A percentile compares a stretch with the other conserved stretches of the same genome.
phyloP scores from a whole-genome alignment of 2,113 vertebrate species.

The Gymnobelideus leadbeateri region DNA sequence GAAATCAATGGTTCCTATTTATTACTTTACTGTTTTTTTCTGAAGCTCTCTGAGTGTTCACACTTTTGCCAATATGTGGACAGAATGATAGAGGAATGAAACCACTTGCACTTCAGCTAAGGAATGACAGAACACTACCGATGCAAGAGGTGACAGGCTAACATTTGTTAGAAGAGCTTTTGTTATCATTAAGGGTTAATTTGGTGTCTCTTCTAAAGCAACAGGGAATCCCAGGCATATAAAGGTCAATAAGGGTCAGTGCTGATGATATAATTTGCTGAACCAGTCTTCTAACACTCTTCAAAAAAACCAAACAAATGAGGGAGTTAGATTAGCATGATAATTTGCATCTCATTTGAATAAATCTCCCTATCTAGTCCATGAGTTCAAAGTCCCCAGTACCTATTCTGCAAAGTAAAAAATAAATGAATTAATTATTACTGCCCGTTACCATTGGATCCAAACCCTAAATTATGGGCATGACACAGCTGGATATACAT shows the following conservation, averaged over 20 bases:
- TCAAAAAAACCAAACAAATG: not conserved
- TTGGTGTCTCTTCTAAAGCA: not conserved
- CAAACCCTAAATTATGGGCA: not conserved
- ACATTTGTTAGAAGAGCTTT: not conserved
- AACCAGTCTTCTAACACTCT: not conserved
- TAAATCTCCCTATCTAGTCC: not conserved
- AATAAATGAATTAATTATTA: conserved; percentile 29
- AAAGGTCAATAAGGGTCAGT: not conserved
- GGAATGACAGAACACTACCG: not conserved
- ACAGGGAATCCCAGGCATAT: not conserved
- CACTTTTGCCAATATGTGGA: not conserved
- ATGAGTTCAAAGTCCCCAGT: conserved; percentile 13
- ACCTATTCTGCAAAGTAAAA: not conserved
- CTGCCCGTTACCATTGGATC: not conserved
- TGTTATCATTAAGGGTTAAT: not conserved
- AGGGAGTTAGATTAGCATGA: not conserved
- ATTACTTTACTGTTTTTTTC: not conserved
- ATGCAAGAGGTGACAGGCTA: not conserved
- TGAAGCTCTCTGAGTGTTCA: not conserved
- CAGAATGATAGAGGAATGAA: not conserved
- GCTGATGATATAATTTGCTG: not conserved
- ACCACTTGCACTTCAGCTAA: not conserved
- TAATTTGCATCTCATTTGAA: not conserved
- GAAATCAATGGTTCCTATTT: conserved; percentile 61
- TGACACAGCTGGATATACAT: not conserved